Percentiles rank a stretch among this genome's conserved stretches.
Evolutionary conservation across 2,113 vertebrate genomes (phyloP).

Genomic region (Saguinus midas): DNA sequence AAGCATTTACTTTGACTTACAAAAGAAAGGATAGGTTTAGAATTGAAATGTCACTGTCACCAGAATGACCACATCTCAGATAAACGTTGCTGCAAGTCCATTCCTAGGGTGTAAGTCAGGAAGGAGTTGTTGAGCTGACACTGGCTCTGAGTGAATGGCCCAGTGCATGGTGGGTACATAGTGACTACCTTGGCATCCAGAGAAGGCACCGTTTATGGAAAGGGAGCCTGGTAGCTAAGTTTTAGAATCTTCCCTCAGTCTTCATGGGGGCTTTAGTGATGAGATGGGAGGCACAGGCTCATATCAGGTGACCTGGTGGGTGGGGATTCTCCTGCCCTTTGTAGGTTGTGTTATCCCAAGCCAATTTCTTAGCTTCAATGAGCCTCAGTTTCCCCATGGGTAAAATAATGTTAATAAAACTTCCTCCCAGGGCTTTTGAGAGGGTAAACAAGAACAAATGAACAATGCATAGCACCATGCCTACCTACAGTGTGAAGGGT

Average conservation of each 20-base stretch:
- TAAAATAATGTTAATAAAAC: not conserved
- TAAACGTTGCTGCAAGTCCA: not conserved
- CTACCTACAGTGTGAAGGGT: no score
- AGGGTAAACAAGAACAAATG: not conserved
- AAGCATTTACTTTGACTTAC: not conserved
- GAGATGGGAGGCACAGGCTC: no score
- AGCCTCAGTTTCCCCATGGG: not conserved
- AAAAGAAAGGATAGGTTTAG: not conserved
- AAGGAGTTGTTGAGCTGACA: not conserved
- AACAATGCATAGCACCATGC: rapidly evolving
- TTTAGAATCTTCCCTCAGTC: not conserved
- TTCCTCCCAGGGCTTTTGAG: not conserved
- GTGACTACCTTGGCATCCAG: not conserved
- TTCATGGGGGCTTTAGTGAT: not conserved
- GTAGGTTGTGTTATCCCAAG: not conserved
- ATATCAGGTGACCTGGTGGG: not conserved
- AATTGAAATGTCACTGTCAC: not conserved
- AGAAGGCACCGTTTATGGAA: not conserved
- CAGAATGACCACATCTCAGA: not conserved
- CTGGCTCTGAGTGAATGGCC: rapidly evolving
- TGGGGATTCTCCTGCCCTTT: not conserved
- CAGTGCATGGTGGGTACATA: not conserved
- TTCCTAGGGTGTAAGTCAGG: not conserved
- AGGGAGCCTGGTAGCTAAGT: not conserved
- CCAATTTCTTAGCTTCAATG: not conserved